These are phyloP conservation scores for Pseudochirops cupreus DNA, from an alignment of 2,797 vertebrate genomes.

Conservation along the genomic window DNA sequence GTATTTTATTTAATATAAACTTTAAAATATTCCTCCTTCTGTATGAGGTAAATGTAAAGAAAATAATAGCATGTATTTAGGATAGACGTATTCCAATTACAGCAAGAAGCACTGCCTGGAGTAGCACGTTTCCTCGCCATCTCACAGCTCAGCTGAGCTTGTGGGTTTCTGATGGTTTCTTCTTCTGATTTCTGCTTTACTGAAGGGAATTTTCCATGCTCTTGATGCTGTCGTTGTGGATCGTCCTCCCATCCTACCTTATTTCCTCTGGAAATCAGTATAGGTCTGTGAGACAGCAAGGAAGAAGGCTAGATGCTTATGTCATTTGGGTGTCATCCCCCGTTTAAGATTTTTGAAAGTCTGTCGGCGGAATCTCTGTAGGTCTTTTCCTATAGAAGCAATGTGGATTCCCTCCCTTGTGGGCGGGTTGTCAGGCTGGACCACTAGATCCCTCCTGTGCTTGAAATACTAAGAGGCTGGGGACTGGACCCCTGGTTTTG, in stretches of 20 bases:
- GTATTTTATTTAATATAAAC: not conserved
- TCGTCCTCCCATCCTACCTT: not conserved
- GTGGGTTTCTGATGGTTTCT: not conserved
- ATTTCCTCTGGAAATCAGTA: not conserved
- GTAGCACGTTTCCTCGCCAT: not conserved
- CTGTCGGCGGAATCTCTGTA: not conserved
- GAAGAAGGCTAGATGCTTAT: not conserved
- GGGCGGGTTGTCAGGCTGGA: not conserved
- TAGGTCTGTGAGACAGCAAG: not conserved
- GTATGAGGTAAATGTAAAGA: not conserved
- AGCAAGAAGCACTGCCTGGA: not conserved
- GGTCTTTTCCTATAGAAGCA: not conserved
- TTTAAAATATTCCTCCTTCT: not conserved
- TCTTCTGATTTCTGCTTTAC: not conserved
- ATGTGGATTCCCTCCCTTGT: not conserved
- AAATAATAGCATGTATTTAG: not conserved
- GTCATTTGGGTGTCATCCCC: not conserved
- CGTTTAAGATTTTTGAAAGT: not conserved
- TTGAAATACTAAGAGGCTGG: not conserved
- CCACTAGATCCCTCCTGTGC: not conserved
- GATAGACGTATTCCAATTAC: not conserved
- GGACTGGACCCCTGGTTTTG: not conserved
- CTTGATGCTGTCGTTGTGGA: not conserved
- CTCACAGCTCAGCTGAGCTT: not conserved
- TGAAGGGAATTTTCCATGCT: not conserved